A percentile compares a stretch with the other conserved stretches of the same genome.
These are phyloP conservation scores for Actinostola sp. DNA, from an alignment of 92 coral and sea anemone species.

Conservation along the genomic window DNA sequence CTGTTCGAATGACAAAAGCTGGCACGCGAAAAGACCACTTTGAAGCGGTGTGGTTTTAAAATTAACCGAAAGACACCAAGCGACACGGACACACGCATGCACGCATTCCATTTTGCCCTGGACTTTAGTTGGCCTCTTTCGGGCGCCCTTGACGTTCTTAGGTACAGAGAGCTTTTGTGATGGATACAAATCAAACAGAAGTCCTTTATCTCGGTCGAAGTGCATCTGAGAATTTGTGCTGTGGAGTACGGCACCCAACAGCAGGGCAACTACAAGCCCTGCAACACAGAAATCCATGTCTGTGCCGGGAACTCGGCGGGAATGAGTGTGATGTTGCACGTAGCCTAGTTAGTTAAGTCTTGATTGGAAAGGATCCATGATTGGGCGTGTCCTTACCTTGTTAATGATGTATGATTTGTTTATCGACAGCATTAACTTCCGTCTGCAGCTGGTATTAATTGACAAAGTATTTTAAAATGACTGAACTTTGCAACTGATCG, in stretches of 20 bases:
- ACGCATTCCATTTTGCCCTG: slow-evolving; percentile 31
- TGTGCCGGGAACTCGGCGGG: too few relatives aligned
- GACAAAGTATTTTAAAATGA: too few relatives aligned
- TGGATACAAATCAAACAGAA: background rate
- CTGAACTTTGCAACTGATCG: too few relatives aligned
- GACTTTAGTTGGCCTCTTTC: background rate
- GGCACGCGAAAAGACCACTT: slow-evolving; percentile 20
- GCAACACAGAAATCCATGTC: background rate
- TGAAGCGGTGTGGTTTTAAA: slow-evolving; percentile 7
- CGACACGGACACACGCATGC: slow-evolving; percentile 13
- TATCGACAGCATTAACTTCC: too few relatives aligned
- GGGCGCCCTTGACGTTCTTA: background rate
- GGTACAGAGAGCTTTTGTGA: background rate
- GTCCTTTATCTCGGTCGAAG: background rate
- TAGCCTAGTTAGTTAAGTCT: too few relatives aligned
- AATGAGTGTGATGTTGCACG: too few relatives aligned
- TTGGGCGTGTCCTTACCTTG: too few relatives aligned
- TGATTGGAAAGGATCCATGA: too few relatives aligned
- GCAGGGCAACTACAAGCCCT: background rate
- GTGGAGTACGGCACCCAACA: background rate
- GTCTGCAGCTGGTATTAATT: too few relatives aligned
- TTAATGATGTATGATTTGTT: too few relatives aligned
- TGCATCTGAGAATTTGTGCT: too few relatives aligned
- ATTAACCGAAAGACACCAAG: slow-evolving; percentile 37
- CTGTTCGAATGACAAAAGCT: slow-evolving; percentile 29